Conservation (phyloP, 2,113 vertebrate genomes). For the Oostethus manadensis region DNA sequence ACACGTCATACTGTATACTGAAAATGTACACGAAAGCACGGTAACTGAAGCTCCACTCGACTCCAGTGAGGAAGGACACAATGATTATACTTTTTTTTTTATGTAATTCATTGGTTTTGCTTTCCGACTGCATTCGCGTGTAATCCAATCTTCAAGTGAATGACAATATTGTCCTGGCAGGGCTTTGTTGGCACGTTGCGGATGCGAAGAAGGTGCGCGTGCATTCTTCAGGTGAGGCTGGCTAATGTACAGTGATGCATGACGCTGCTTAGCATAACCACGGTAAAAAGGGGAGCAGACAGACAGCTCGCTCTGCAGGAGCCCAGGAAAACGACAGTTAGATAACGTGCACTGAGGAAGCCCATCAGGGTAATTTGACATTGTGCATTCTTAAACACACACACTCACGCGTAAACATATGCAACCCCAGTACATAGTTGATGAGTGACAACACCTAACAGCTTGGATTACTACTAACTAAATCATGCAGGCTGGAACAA, state of each 20-base stretch:
- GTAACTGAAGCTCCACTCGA: too few species aligned
- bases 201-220: background rate
- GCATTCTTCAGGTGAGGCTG: too few species aligned
- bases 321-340: constrained; percentile 14
- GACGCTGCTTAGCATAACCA: constrained; percentile 36
- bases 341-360: background rate
- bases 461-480: too few species aligned
- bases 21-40: too few species aligned
- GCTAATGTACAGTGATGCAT: constrained; percentile 28
- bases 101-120: background rate
- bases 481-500: too few species aligned
- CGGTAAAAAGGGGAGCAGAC: constrained; percentile 21
- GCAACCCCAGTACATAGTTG: background rate
- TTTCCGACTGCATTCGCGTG: constrained; percentile 1
- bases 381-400: background rate
- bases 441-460: too few species aligned
- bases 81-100: too few species aligned
- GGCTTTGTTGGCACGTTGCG: background rate
- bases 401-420: background rate
- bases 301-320: constrained; percentile 10
- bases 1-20: too few species aligned
- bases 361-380: constrained; percentile 8
- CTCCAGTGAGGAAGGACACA: too few species aligned
- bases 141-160: constrained; percentile 2
- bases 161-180: constrained; percentile 6